Base-by-base conservation (phyloP, 2,113 vertebrate species). In the Cervus canadensis region DNA sequence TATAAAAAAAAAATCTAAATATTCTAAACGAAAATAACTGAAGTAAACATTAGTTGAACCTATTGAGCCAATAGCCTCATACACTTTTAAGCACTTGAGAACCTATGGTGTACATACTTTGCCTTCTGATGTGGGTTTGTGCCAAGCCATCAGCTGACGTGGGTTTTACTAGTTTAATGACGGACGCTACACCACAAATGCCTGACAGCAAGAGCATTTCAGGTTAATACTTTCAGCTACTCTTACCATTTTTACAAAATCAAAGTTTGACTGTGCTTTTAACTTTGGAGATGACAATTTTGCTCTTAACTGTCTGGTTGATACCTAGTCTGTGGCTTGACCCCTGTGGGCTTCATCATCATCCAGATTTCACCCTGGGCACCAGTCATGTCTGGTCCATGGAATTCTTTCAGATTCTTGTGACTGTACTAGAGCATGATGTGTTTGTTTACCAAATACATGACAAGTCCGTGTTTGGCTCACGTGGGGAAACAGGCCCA, bases 371-470 rank as follows among this genome's bases (percentile, higher is more conserved):
- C 86, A 93, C 48, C 52, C 95, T 87, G 71, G 90, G 67, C 67
- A 87, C n/a, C 71, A 43, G 64, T 92, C 94, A 86, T 76, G 93
- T 94, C 62, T 91, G 91, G 76, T 94, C 62, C 3, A 5, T 11
- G 48, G 67, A 95, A 94, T 81, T 96, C 96, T 89, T 88, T 89
- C 87, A 57, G 43, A 95, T 86, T 91, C 78, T 25, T 43, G 30
- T 25, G 95, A 97, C 59, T 62, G 19, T 54, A 64, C 25, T 45
- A 48, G 59, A 94, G 15, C 11, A 2, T 54, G 60, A 62, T 79
- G 52, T 25, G 60, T 74, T 76, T 96, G 64, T 67, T 83, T 45
- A 89, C 74, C 28, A 89, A 67, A 43, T 50, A 36, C 4, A 54
- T 17, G 87, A 87, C 71, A 82, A 36, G 59, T 89, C 10, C 45